Conservation (phyloP, 2,113 vertebrate species). For the Cervus canadensis region DNA sequence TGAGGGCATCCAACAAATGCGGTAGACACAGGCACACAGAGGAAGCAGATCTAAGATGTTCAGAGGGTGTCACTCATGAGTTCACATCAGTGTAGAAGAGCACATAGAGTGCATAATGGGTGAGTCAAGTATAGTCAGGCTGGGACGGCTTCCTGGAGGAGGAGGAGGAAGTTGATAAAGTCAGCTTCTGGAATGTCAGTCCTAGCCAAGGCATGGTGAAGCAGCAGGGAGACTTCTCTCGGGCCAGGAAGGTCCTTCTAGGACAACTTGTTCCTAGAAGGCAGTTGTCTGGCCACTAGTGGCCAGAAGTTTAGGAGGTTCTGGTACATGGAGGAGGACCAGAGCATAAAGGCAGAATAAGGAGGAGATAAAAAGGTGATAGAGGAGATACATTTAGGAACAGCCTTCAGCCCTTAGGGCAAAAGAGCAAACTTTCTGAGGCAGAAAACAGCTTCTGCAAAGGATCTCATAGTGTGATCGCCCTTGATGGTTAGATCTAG, state of each 20-base stretch:
- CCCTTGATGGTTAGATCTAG: background rate
- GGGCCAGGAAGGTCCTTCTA: background rate
- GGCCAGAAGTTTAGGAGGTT: background rate
- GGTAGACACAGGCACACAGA: background rate
- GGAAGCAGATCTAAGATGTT: background rate
- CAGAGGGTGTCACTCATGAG: background rate
- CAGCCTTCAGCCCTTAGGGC: background rate
- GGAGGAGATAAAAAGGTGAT: background rate
- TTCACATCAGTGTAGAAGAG: background rate
- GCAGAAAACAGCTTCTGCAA: background rate
- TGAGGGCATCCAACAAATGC: constrained; percentile 35
- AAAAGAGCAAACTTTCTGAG: background rate
- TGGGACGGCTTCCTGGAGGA: background rate
- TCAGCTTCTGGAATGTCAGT: background rate
- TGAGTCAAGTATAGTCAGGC: background rate
- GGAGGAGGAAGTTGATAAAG: background rate
- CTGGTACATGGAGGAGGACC: background rate
- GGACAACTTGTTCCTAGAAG: background rate
- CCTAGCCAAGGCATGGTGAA: background rate
- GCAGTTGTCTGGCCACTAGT: background rate
- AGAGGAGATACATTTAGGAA: background rate
- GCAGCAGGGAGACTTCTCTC: background rate
- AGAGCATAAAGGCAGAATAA: background rate
- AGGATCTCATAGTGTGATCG: background rate
- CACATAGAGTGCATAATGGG: background rate